Percentiles rank a stretch among this genome's conserved stretches.
These are phyloP conservation scores for Zingel zingel DNA, from an alignment of 2,113 vertebrate genomes.

Conservation along the genomic window DNA sequence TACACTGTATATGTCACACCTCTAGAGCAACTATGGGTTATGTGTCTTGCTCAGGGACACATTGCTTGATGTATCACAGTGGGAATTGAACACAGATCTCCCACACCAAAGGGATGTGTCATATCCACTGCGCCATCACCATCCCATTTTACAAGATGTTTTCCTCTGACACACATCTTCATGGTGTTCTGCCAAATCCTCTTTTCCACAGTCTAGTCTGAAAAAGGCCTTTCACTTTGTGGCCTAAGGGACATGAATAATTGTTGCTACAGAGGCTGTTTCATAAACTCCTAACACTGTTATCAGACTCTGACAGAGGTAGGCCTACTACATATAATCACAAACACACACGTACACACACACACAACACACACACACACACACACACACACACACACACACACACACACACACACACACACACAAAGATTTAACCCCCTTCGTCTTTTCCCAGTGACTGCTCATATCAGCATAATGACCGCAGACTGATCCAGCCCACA, in stretches of 20 bases:
- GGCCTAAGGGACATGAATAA: slow-evolving; percentile 76
- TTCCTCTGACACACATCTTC: slow-evolving; percentile 61
- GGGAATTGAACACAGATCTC: too few species aligned
- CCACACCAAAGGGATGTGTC: too few species aligned
- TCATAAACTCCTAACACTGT: slow-evolving; percentile 75
- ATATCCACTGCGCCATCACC: too few species aligned
- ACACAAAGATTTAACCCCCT: slow-evolving; percentile 58
- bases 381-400: slow-evolving; percentile 18
- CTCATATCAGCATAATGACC: slow-evolving; percentile 72
- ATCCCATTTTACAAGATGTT: slow-evolving; percentile 47
- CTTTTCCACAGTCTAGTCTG: slow-evolving; percentile 69
- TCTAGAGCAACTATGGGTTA: too few species aligned
- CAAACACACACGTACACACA: slow-evolving; percentile 27
- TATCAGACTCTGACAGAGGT: slow-evolving; percentile 79
- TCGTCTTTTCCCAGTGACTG: slow-evolving; percentile 60
- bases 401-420: slow-evolving; percentile 21
- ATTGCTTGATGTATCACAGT: too few species aligned
- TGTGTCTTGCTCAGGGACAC: too few species aligned
- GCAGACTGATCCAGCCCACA: slow-evolving; percentile 75
- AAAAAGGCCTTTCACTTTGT: slow-evolving; percentile 72
- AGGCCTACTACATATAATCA: slow-evolving; percentile 52
- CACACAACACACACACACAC: slow-evolving; percentile 17
- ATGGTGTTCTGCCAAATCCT: slow-evolving; percentile 70
- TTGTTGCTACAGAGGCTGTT: slow-evolving; percentile 76
- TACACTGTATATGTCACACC: too few species aligned